Evolutionary conservation across 2,888 invertebrate genomes (phyloP).

Genomic region (Chymomyza amoena): DNA sequence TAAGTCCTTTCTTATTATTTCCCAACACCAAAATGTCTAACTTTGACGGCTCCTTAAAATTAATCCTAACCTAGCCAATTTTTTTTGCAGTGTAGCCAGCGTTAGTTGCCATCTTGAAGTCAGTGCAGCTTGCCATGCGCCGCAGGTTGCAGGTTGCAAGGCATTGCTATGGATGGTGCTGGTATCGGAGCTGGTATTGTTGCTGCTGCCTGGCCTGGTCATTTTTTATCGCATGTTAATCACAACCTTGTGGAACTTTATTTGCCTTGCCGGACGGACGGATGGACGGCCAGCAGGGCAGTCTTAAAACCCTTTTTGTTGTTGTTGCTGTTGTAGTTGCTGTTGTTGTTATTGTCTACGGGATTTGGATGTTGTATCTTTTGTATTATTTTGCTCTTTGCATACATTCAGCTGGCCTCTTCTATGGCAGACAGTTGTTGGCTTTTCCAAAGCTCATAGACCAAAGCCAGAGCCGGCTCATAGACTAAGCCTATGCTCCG

Average conservation of each 20-base stretch:
- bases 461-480: no score
- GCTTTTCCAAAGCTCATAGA: constrained; percentile 51
- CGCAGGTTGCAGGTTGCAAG: constrained; percentile 22
- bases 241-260: constrained; percentile 72
- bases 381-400: constrained; percentile 26
- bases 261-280: constrained; percentile 50
- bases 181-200: constrained; percentile 23
- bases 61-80: no score
- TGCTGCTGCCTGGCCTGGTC: constrained; percentile 56
- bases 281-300: constrained; percentile 24
- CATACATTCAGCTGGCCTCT: constrained; percentile 52
- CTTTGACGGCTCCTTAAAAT: no score
- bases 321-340: constrained; percentile 14
- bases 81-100: neutral
- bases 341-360: constrained; percentile 44
- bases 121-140: constrained; percentile 20
- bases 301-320: constrained; percentile 7
- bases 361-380: constrained; percentile 19
- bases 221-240: constrained; percentile 73
- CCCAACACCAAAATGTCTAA: no score
- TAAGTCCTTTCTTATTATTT: no score
- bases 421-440: constrained; percentile 14
- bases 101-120: neutral
- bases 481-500: constrained; percentile 10
- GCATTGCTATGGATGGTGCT: constrained; percentile 36